Evolutionary conservation across 1,140 invertebrate genomes (phyloP).

Genomic region (Neocloeon triangulifer): DNA sequence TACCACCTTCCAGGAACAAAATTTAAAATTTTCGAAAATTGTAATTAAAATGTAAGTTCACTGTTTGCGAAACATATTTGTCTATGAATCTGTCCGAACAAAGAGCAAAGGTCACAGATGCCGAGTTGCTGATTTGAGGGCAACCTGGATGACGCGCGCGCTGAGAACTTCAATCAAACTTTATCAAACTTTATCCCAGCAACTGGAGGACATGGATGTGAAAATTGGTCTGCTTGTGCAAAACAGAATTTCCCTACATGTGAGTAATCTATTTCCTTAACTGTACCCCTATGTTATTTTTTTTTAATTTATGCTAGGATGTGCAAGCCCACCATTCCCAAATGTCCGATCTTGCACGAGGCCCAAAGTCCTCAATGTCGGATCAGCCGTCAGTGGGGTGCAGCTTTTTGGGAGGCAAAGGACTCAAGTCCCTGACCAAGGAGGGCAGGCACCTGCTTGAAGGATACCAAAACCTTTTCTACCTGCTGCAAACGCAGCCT

Average conservation of each 20-base stretch:
- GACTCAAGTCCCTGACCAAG: constrained; percentile 49
- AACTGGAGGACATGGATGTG: constrained; percentile 55
- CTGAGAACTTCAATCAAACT: constrained; percentile 47
- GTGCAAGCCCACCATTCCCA: constrained; percentile 44
- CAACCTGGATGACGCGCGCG: too few species aligned
- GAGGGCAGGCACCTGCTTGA: constrained; percentile 44
- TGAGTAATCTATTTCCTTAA: constrained; percentile 1
- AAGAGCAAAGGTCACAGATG: constrained; percentile 50
- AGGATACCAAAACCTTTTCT: constrained; percentile 61
- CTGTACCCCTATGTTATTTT: not conserved
- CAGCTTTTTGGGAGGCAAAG: too few species aligned
- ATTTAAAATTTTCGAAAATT: too few species aligned
- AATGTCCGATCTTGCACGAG: constrained; percentile 33
- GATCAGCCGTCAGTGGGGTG: constrained; percentile 17
- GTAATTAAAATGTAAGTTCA: constrained; percentile 39
- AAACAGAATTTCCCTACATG: constrained; percentile 51
- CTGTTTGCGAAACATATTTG: too few species aligned
- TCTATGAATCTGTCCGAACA: constrained; percentile 38
- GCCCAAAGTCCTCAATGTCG: constrained; percentile 15
- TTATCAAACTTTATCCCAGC: constrained; percentile 50
- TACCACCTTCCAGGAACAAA: too few species aligned
- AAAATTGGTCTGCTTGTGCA: constrained; percentile 65
- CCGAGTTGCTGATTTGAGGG: too few species aligned
- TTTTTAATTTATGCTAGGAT: constrained; percentile 19
- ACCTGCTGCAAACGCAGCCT: constrained; percentile 55